Evolutionary conservation across 2,888 invertebrate genomes (phyloP).

Genomic region (Himalopsyche kuldschensis): DNA sequence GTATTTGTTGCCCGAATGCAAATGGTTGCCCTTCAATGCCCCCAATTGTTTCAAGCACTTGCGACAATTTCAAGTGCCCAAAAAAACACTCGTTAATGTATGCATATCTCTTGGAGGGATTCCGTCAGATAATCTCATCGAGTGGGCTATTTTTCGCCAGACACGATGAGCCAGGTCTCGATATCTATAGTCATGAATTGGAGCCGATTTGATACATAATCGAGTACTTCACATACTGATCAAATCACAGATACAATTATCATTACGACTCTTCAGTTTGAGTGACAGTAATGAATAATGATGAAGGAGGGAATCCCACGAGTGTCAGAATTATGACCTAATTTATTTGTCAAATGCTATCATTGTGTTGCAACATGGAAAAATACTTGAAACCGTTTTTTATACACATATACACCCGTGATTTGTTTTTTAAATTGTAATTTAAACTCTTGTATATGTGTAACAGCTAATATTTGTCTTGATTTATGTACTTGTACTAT

Average conservation of each 20-base stretch:
- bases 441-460: no score
- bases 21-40: neutral
- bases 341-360: neutral
- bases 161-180: neutral
- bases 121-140: neutral
- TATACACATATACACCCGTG: no score
- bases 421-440: no score
- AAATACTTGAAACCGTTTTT: no score
- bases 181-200: neutral
- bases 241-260: neutral
- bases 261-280: neutral
- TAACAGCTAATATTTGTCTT: no score
- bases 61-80: neutral
- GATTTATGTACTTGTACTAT: no score
- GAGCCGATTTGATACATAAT: neutral
- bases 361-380: neutral
- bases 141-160: neutral
- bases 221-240: neutral
- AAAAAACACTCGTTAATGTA: neutral
- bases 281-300: neutral
- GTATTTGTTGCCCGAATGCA: neutral
- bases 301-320: neutral
- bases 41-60: conserved; percentile 8
- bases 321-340: neutral
- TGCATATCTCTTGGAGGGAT: neutral